Conservation (phyloP, 2,113 vertebrate genomes). For the Triplophysa siluroides region DNA sequence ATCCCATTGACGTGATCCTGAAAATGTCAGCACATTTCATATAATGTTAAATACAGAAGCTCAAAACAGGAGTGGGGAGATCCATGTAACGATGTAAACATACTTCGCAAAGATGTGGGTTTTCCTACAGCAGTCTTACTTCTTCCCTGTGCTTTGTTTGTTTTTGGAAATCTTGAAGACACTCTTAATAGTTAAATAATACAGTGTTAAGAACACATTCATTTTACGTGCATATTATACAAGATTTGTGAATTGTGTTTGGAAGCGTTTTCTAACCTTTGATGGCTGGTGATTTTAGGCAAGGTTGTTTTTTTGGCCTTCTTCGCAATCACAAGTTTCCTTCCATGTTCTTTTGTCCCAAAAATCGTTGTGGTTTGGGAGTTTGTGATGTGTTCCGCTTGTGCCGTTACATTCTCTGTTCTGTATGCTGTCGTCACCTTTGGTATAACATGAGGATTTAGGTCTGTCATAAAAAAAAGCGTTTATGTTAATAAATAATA, state of each 20-base stretch:
- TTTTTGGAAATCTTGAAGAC: conserved; percentile 5
- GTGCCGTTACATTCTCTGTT: not conserved
- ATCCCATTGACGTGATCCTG: conserved; percentile 30
- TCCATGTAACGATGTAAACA: not conserved
- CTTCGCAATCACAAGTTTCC: not conserved
- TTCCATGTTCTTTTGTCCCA: conserved; percentile 13
- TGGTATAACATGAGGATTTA: not conserved
- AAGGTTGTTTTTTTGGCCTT: conserved; percentile 41
- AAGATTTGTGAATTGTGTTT: not conserved
- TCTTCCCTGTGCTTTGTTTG: not conserved
- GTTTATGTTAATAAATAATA: not conserved
- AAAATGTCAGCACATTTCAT: not conserved
- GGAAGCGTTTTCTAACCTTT: conserved; percentile 40
- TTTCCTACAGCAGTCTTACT: not conserved
- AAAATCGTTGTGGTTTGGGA: not conserved
- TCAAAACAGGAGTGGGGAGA: not conserved
- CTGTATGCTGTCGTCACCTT: not conserved
- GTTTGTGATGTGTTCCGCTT: conserved; percentile 31
- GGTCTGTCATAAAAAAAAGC: not conserved
- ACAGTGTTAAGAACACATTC: not conserved
- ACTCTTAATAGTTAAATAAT: not conserved
- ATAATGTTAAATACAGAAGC: not conserved
- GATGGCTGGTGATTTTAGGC: conserved; percentile 50
- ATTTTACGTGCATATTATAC: not conserved
- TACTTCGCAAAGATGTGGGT: not conserved